Percentiles rank a stretch among this genome's conserved stretches.
Conservation (phyloP, 2,888 invertebrate genomes). For the Alloscopus bannaensis region DNA sequence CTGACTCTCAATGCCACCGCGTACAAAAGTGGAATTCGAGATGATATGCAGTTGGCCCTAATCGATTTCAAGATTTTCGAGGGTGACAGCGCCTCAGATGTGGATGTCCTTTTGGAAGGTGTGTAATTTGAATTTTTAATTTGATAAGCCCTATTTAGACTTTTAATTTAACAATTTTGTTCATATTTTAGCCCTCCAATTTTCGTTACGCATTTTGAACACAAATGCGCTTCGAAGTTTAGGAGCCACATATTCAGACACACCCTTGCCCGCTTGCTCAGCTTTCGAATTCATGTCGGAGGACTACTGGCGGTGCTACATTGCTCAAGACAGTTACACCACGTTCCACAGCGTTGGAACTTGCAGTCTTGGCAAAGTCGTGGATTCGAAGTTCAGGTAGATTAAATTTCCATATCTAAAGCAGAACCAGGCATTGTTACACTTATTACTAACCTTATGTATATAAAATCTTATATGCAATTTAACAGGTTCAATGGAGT, state of each 20-base stretch:
- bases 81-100: neutral
- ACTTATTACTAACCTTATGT: too few species aligned
- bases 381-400: constrained; percentile 14
- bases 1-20: neutral
- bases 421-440: too few species aligned
- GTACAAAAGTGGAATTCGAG: constrained; percentile 11
- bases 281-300: neutral
- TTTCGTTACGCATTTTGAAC: neutral
- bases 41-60: constrained; percentile 21
- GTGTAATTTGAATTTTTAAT: neutral
- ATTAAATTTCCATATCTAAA: too few species aligned
- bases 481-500: constrained; percentile 36
- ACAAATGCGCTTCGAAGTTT: neutral
- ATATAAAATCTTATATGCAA: too few species aligned
- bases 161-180: neutral
- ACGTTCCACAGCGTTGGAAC: constrained; percentile 16
- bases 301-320: constrained; percentile 1
- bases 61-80: constrained; percentile 33
- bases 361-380: neutral
- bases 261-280: neutral
- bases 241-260: neutral
- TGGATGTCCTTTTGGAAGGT: constrained; percentile 22
- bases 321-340: neutral
- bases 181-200: neutral
- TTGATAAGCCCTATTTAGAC: neutral